Base-by-base conservation (phyloP, 2,797 vertebrate genomes). In the Margarornis squamiger region DNA sequence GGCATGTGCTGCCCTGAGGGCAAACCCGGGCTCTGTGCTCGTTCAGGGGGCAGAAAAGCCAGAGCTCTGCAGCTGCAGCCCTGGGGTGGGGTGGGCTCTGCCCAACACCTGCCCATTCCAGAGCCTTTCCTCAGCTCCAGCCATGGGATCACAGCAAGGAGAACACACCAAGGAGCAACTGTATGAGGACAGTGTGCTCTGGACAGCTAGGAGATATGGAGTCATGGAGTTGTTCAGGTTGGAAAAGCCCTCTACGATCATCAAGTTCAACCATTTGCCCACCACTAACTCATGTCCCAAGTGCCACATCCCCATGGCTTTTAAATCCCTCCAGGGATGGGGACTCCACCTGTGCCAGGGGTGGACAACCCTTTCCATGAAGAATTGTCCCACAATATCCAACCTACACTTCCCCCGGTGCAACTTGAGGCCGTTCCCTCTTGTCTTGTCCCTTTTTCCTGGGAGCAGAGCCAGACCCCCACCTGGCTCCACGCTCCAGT, bases 171-270 rank as follows among this genome's bases (percentile, higher is more conserved):
- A 52, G 6, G 4, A 67, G 81, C 43, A 32, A 0, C 7, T 1
- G 14, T 9, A 4, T 1, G 71, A 48, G 52, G 19, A 13, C 6
- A 3, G 24, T 0, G 0, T 6, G 43, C 21, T 59, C 55, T 14
- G 9, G 38, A 8, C 13, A 52, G 51, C 34, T 11, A 12, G 2
- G 4, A 41, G 54, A 48, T 2, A 2, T 2, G 57, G 36, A 88
- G 27, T 32, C 0, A 0, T 59, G 62, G 62, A 41, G n/a, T 18
- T 16, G 23, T 0, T 62, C 15, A 63, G 55, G 26, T 26, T 57
- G 72, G 78, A 51, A 89, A 83, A 70, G 36, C 14, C 13, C 49
- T 49, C 43, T 10, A 3, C 29, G 11, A 10, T 0, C 22, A 8
- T 5, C 3, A 5, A 55, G 39, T 20, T 16, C 9, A 29, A 43